Base-by-base conservation (phyloP, 2,888 invertebrate genomes). In the Cabera pusaria region DNA sequence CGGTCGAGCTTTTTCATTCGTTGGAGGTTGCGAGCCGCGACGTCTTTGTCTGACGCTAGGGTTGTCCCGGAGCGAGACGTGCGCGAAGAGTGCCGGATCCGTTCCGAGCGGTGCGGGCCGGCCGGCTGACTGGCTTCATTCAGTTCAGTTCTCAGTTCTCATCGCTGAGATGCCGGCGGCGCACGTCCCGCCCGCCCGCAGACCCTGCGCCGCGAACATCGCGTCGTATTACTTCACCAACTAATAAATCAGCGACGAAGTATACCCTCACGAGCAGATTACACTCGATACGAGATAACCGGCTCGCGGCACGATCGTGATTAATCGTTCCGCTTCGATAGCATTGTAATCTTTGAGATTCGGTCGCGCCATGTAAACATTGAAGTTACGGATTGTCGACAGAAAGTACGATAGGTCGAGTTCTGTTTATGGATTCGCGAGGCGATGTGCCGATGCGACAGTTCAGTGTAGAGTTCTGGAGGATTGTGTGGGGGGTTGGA, bases 261-360 rank as follows among this genome's bases (percentile, higher is more conserved):
- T 74, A 74, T 75, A 72, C 68, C 72, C 74, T 73, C 71, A 71
- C 72, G 66, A 77, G 76, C 73, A 76, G 79, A 83, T 81, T 74
- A 80, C 73, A 74, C 69, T 77, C 66, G 74, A 79, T 74, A 81
- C 74, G 72, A 82, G 83, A 82, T 83, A 81, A 77, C 73, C 67
- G 68, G 62, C 69, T 64, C 63, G 72, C 60, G 66, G 62, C 60
- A 64, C 67, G 60, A 61, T 59, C 57, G 58, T 79, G 78, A 82
- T 85, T 81, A 83, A 83, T 80, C 66, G 75, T 69, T 63, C 48
- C 68, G 72, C 69, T 77, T 66, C 64, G 63, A 77, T 77, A 65
- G 71, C 68, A 73, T 63, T 69, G 64, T 75, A 69, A 79, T 79
- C 76, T 74, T 68, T 66, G 65, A 73, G 31, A 29, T 35, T 41